Base-by-base conservation (phyloP, 2,113 vertebrate genomes). In the Ascaphus truei region DNA sequence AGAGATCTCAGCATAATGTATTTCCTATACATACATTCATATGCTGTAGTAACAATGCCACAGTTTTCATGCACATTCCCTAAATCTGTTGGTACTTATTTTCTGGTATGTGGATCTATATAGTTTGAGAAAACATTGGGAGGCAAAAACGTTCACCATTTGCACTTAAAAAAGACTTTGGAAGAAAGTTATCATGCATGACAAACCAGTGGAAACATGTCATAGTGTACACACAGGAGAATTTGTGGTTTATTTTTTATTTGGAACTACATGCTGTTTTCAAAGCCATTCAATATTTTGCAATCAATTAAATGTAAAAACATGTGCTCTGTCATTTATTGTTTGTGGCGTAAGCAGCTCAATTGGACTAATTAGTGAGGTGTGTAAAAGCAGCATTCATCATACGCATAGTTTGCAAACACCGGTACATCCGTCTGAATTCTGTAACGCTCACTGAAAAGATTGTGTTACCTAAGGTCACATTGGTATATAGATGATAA, bases 171-270 rank as follows among this genome's bases (percentile, higher is more conserved):
- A 25, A n/a, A n/a, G n/a, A 68, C 13, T 31, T 13, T 60, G 30
- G 55, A 39, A 12, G 43, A 69, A 50, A 50, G 48, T 50, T 34
- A 27, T 60, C 66, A 69, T 30, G 55, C 56, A 51, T 69, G 31
- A 59, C 66, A 59, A 60, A 69, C 66, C 50, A 59, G 66, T 59
- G 55, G 43, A 25, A 51, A 59, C 66, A 69, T 60, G 66, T 69
- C 66, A 60, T n/a, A 37, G 31, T 18, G 43, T 60, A n/a, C n/a
- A n/a, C 29, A 27, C 26, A 48, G 56, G 57, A 45, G 27, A 59
- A 69, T 50, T 60, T 51, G 36, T 66, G 51, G 63, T 66, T 66
- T 66, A 56, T 66, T 34, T 66, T 66, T 66, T 51, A 66, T 29
- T 66, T 33, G 23, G 11, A 66, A 55, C 34, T 41, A 55, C 25